Percentiles rank a stretch among this genome's conserved stretches.
These are phyloP conservation scores for Helobdella robusta DNA, from an alignment of 2,888 invertebrate species.

Conservation along the genomic window DNA sequence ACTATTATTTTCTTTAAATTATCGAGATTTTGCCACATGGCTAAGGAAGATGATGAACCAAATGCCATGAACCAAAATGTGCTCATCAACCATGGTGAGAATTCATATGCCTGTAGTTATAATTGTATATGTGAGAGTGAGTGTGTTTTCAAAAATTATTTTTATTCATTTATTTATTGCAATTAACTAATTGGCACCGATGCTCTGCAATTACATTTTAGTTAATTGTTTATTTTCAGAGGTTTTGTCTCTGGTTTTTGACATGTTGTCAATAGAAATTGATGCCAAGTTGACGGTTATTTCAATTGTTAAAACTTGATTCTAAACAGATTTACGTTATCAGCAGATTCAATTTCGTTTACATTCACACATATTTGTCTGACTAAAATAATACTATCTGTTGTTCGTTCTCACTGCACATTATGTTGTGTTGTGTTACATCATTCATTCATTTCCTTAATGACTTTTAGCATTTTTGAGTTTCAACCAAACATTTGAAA, in stretches of 20 bases:
- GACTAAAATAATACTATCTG: no score
- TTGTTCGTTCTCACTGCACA: neutral
- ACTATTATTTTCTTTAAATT: neutral
- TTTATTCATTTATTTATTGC: neutral
- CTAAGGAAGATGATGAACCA: slow-evolving; percentile 34
- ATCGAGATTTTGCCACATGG: slow-evolving; percentile 37
- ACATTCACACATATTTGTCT: no score
- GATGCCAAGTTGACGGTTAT: slow-evolving; percentile 41
- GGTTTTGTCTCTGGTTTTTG: slow-evolving; percentile 38
- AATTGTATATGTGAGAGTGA: neutral
- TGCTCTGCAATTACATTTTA: no score
- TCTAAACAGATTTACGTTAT: neutral
- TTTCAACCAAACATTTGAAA: neutral
- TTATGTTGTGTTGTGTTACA: neutral
- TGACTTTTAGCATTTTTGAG: neutral
- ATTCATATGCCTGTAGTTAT: neutral
- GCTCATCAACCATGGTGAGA: slow-evolving; percentile 38
- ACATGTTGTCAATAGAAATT: slow-evolving; percentile 38
- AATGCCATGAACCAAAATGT: slow-evolving; percentile 41
- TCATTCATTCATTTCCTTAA: neutral
- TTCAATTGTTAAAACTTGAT: neutral
- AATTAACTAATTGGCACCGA: no score
- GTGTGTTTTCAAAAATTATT: neutral
- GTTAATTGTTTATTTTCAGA: slow-evolving; percentile 28
- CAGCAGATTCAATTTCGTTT: neutral